Conservation (phyloP, 2,113 vertebrate genomes). For the Myrmecobius fasciatus region DNA sequence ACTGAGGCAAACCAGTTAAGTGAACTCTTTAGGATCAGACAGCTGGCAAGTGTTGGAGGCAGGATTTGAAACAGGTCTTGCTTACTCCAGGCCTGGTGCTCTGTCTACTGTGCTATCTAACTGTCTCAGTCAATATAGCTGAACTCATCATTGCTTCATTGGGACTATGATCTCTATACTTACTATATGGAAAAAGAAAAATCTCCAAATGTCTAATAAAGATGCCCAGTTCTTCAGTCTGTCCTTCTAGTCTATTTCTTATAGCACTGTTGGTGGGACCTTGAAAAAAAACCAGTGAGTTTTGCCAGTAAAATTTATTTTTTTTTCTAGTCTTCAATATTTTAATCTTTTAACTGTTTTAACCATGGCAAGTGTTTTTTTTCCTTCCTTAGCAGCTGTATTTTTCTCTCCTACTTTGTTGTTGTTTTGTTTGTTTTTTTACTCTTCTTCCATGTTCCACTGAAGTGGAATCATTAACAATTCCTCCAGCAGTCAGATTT, state of each 20-base stretch:
- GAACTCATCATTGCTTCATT: neutral
- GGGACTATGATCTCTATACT: neutral
- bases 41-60: neutral
- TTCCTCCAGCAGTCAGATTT: neutral
- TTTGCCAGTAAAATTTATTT: neutral
- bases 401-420: neutral
- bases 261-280: neutral
- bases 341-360: neutral
- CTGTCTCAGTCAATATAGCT: neutral
- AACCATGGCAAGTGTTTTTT: neutral
- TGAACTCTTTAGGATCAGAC: neutral
- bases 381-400: neutral
- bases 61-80: neutral
- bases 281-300: conserved; percentile 7
- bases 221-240: neutral
- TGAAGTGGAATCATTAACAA: neutral
- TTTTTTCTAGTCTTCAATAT: neutral
- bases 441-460: neutral
- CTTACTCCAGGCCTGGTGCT: neutral
- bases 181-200: neutral
- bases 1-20: neutral
- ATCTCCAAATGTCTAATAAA: neutral
- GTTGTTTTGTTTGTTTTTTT: neutral
- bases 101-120: neutral
- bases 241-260: neutral